Evolutionary conservation across 1,140 invertebrate genomes (phyloP).

Genomic region (Lordiphosa mommai): DNA sequence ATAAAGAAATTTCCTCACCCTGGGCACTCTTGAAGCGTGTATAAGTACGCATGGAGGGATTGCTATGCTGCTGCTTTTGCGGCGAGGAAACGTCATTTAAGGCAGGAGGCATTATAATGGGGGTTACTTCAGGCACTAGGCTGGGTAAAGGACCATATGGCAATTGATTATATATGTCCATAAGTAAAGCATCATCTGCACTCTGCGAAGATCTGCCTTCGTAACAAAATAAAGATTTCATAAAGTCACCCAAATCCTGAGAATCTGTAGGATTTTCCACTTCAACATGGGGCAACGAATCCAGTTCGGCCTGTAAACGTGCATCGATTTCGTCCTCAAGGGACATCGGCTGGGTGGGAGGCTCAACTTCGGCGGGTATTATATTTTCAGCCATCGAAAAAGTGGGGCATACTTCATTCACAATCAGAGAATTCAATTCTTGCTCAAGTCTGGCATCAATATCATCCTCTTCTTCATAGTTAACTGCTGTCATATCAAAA

Average conservation of each 20-base stretch:
- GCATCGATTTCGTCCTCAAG: conserved; percentile 36
- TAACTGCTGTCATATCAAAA: too few relatives aligned
- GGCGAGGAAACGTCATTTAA: too few relatives aligned
- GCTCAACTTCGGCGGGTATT: background rate
- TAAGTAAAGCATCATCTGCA: background rate
- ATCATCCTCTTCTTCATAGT: too few relatives aligned
- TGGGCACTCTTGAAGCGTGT: background rate
- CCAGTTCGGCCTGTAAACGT: conserved; percentile 34
- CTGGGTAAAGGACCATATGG: too few relatives aligned
- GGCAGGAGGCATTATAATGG: too few relatives aligned
- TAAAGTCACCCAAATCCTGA: background rate
- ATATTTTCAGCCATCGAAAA: too few relatives aligned
- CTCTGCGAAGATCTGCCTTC: conserved; percentile 1
- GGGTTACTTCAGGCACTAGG: too few relatives aligned
- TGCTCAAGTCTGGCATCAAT: too few relatives aligned
- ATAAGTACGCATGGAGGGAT: background rate
- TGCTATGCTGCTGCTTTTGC: background rate
- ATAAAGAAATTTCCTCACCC: conserved; percentile 15
- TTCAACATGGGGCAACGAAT: conserved; percentile 38
- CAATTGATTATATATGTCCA: too few relatives aligned
- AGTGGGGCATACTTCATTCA: too few relatives aligned
- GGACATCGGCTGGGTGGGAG: background rate
- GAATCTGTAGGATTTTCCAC: conserved; percentile 3
- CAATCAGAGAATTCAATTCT: too few relatives aligned
- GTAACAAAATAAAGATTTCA: background rate